These are phyloP conservation scores for Folsomia manolachei DNA, from an alignment of 2,888 invertebrate species.

Conservation along the genomic window DNA sequence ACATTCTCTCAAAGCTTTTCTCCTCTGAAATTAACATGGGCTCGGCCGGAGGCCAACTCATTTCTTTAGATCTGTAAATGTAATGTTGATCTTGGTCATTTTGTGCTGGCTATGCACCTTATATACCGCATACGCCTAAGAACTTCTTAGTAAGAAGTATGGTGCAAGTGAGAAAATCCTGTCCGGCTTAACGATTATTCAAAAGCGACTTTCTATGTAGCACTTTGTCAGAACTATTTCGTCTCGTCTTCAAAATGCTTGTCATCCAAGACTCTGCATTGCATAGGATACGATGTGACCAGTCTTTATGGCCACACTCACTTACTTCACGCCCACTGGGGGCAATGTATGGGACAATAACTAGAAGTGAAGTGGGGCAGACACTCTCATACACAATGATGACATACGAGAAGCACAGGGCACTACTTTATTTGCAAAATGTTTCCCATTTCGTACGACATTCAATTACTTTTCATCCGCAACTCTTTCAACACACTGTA, in stretches of 20 bases:
- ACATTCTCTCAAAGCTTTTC: not conserved
- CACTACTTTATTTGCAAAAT: not conserved
- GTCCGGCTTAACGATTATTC: not conserved
- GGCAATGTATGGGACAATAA: too few relatives aligned
- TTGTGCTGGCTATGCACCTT: too few relatives aligned
- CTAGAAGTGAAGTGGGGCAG: too few relatives aligned
- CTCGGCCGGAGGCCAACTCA: not conserved
- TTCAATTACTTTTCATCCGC: too few relatives aligned
- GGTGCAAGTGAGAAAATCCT: too few relatives aligned
- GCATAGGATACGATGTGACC: not conserved
- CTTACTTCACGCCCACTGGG: too few relatives aligned
- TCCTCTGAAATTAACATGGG: not conserved
- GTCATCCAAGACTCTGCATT: too few relatives aligned
- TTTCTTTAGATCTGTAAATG: too few relatives aligned
- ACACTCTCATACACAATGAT: not conserved
- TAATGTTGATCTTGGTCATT: not conserved
- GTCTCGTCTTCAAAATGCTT: not conserved
- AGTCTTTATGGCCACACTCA: not conserved
- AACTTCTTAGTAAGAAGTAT: too few relatives aligned
- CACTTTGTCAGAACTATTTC: not conserved
- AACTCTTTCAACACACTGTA: too few relatives aligned
- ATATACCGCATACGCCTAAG: too few relatives aligned
- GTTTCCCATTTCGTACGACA: not conserved
- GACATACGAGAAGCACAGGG: not conserved
- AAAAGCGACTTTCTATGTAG: not conserved